phyloP scores from a whole-genome alignment of 1,140 invertebrate species.

The Elysia chlorotica region DNA sequence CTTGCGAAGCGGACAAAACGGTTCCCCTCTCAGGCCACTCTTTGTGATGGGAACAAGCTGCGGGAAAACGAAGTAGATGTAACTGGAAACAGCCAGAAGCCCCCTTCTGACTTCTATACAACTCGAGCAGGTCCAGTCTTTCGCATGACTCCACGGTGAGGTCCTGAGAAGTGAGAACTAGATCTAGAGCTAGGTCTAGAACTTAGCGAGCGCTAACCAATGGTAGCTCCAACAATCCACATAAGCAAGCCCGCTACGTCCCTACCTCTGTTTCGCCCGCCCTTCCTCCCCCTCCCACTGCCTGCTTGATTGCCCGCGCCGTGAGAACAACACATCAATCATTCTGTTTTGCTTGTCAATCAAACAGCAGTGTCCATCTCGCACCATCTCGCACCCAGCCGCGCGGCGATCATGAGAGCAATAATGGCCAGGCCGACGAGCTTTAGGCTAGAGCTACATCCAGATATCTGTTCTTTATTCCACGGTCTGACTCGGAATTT shows the following conservation, averaged over 20 bases:
- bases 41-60: no score
- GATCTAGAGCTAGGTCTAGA: conserved; percentile 6
- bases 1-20: no score
- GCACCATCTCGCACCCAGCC: not conserved
- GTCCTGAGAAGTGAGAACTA: not conserved
- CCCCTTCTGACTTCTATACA: no score
- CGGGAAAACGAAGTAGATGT: no score
- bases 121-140: no score
- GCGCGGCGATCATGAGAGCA: not conserved
- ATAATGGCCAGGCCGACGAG: conserved; percentile 21
- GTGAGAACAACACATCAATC: conserved; percentile 23
- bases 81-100: no score
- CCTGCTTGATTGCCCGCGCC: conserved; percentile 14
- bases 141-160: no score
- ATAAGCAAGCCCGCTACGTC: no score
- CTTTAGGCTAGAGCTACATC: no score
- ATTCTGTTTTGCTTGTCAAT: conserved; percentile 27
- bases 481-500: conserved; percentile 9
- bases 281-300: not conserved
- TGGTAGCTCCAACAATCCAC: no score
- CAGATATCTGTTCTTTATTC: no score
- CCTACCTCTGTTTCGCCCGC: not conserved
- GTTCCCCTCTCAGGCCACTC: no score
- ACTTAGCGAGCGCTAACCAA: conserved; percentile 5
- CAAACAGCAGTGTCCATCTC: conserved; percentile 20